phyloP scores from a whole-genome alignment of 2,113 vertebrate genomes.

The Plecturocebus donacophilus region DNA sequence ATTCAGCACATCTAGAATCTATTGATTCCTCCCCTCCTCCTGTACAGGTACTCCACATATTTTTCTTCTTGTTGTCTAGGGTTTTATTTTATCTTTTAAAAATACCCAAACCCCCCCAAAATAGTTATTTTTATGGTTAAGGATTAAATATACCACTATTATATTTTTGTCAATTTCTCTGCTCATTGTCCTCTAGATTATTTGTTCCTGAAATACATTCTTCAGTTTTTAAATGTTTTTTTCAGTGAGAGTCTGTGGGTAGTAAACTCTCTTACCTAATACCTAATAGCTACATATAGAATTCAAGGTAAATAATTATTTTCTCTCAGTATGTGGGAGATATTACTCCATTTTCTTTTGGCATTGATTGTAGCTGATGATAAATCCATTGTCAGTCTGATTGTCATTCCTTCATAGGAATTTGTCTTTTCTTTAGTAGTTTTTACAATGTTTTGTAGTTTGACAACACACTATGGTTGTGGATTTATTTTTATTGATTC shows the following conservation, averaged over 20 bases:
- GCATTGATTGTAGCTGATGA: background rate
- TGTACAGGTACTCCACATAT: background rate
- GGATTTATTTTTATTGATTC: conserved; percentile 44
- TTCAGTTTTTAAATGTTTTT: background rate
- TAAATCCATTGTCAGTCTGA: background rate
- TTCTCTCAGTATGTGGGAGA: background rate
- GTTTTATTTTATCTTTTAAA: background rate
- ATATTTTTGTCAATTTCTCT: conserved; percentile 7
- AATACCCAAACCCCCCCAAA: background rate
- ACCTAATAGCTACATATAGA: background rate
- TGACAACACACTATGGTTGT: background rate
- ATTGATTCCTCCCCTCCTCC: background rate
- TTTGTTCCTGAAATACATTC: background rate
- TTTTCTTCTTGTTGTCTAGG: background rate
- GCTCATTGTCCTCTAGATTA: background rate
- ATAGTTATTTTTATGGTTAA: conserved; percentile 4
- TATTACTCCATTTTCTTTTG: background rate
- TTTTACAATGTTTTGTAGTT: conserved; percentile 34
- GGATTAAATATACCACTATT: conserved; percentile 16
- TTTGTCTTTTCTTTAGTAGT: background rate
- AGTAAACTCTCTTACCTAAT: background rate
- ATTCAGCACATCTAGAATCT: background rate
- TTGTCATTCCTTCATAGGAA: background rate
- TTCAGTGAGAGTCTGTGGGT: background rate
- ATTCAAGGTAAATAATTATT: background rate